Evolutionary conservation across 2,797 vertebrate genomes (phyloP), one percentile per base, ranked within the genome.

Genomic region (Amblyopsis hoosieri): DNA sequence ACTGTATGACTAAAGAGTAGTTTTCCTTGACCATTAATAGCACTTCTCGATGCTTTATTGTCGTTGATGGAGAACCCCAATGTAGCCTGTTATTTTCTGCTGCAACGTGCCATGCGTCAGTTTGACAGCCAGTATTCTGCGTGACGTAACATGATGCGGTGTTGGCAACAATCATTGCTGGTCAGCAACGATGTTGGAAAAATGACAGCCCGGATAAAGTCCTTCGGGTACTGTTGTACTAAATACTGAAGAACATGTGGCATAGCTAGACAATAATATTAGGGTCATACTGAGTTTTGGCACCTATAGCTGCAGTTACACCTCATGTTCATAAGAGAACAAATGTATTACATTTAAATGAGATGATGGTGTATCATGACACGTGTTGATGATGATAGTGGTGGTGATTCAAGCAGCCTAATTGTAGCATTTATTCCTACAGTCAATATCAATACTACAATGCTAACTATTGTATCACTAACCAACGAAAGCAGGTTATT

Each of bases 91-190:
- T 57, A 50, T 58, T 4, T 50, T 50, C 54, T 59, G 65, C 66
- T 67, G 73, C 71, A 61, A 23, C 73, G 63, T 62, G 70, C 63
- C 67, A 74, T 74, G 77, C 76, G 68, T 81, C 77, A 73, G 53
- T 69, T 66, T 67, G 68, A 66, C 65, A 64, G 60, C 17, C 55
- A 17, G 54, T 11, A 17, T 52, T 46, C 66, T 17, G 9, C 3
- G 23, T 86, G 81, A 83, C 80, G 79, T 78, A 55, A 70, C 37
- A 60, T 80, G 66, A 74, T 74, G 81, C 72, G 63, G 79, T 57
- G 66, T 57, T 66, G 71, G 63, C 13, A 45, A 23, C 54, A 52
- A 54, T 52, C 19, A n/a, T 46, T 62, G 19, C 45, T 12, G 11
- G 57, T 71, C 67, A 54, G 19, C 13, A 49, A 54, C 50, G 17